Conservation (phyloP, 2,888 invertebrate species). For the Mellilla xanthometata region DNA sequence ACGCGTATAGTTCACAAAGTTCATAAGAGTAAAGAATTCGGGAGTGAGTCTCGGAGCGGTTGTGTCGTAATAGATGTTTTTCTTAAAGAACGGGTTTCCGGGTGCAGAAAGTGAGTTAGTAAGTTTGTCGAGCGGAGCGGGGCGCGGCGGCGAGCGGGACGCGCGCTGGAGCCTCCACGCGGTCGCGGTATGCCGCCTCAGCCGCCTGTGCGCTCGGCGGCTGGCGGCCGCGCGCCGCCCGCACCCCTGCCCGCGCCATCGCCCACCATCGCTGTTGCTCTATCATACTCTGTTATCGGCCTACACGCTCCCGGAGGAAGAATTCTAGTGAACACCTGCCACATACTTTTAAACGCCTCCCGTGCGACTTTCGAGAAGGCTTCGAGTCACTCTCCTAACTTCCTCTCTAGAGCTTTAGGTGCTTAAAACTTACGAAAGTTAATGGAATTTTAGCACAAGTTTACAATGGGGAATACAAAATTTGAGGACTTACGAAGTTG, state of each 20-base stretch:
- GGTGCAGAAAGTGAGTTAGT: slow-evolving; percentile 63
- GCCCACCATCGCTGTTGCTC: slow-evolving; percentile 59
- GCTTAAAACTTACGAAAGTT: slow-evolving; percentile 31
- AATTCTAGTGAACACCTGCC: slow-evolving; percentile 29
- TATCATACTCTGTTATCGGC: slow-evolving; percentile 59
- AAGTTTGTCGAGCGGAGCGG: slow-evolving; percentile 58
- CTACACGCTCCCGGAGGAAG: slow-evolving; percentile 48
- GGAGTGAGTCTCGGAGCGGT: slow-evolving; percentile 45
- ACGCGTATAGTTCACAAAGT: slow-evolving; percentile 33
- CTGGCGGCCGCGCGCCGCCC: slow-evolving; percentile 50
- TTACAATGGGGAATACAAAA: slow-evolving; percentile 30
- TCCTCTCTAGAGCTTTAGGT: slow-evolving; percentile 26
- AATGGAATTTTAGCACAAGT: slow-evolving; percentile 31
- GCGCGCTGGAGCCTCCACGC: slow-evolving; percentile 59
- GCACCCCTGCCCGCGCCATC: slow-evolving; percentile 43
- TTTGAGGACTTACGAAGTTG: slow-evolving; percentile 20
- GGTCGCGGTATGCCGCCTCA: slow-evolving; percentile 47
- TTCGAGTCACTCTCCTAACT: slow-evolving; percentile 18
- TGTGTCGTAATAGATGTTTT: slow-evolving; percentile 47
- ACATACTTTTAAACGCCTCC: neutral
- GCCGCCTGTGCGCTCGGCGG: too few relatives aligned
- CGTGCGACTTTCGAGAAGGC: slow-evolving; percentile 17
- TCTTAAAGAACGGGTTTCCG: slow-evolving; percentile 62
- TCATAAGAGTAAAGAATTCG: slow-evolving; percentile 32
- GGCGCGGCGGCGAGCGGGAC: slow-evolving; percentile 49